phyloP scores from a whole-genome alignment of 2,113 vertebrate genomes.

The Hypanus sabinus region DNA sequence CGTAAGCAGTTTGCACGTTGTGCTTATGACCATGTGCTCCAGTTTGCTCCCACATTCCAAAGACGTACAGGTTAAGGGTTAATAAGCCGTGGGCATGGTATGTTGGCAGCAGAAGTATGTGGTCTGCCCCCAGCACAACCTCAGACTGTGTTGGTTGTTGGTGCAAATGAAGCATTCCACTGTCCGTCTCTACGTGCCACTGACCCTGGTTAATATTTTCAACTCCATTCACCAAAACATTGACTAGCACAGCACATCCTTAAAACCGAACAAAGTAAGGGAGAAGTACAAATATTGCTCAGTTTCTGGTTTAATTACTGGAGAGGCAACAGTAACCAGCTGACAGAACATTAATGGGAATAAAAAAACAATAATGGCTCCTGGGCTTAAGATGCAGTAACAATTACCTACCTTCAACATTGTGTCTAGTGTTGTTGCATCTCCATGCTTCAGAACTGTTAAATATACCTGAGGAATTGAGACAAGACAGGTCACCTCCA shows the following conservation, averaged over 20 bases:
- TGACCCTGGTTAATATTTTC: background rate
- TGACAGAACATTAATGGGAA: background rate
- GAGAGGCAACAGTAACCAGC: background rate
- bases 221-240: background rate
- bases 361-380: background rate
- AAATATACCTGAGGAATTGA: conserved; percentile 76
- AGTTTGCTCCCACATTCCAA: too few relatives aligned
- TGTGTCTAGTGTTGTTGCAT: conserved; percentile 77
- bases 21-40: too few relatives aligned
- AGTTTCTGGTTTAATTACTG: background rate
- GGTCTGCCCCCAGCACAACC: too few relatives aligned
- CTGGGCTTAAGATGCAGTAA: background rate
- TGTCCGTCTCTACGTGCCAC: too few relatives aligned
- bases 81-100: too few relatives aligned
- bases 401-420: conserved; percentile 82
- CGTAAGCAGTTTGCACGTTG: too few relatives aligned
- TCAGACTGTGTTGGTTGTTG: too few relatives aligned
- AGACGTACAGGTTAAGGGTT: too few relatives aligned
- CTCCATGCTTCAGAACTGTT: conserved; percentile 91
- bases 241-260: background rate
- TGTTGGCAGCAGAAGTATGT: too few relatives aligned
- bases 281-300: background rate
- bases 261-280: too few relatives aligned
- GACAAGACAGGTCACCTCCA: background rate
- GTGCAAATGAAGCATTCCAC: too few relatives aligned